phyloP scores from a whole-genome alignment of 2,113 vertebrate genomes.

The Mormyrus lacerda region DNA sequence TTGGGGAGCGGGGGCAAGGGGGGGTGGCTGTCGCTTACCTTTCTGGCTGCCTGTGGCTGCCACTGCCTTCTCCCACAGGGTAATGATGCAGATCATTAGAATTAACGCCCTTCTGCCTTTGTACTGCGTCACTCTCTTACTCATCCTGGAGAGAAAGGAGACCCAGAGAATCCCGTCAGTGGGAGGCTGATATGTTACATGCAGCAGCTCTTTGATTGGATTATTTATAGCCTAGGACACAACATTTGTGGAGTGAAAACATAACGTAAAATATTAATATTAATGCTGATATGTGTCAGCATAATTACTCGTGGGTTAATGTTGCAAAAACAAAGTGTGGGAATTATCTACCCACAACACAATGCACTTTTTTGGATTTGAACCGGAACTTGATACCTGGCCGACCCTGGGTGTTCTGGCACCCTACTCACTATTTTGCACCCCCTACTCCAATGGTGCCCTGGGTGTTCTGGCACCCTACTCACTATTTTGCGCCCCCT shows the following conservation, averaged over 20 bases:
- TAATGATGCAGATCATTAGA: conserved; percentile 82
- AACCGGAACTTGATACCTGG: neutral
- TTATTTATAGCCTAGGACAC: neutral
- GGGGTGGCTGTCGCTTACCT: neutral
- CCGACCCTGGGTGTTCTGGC: neutral
- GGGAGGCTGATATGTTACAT: neutral
- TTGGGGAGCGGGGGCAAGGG: too few relatives aligned
- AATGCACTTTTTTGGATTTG: neutral
- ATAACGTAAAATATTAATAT: neutral
- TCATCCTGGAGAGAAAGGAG: conserved; percentile 77
- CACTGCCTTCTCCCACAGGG: conserved; percentile 74
- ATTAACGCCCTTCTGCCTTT: conserved; percentile 82
- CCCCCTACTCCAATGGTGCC: neutral
- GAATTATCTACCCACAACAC: neutral
- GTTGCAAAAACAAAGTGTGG: neutral
- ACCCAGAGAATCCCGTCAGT: conserved; percentile 11
- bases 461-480: too few relatives aligned
- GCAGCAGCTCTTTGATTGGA: neutral
- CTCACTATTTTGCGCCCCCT: too few relatives aligned
- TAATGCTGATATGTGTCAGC: neutral
- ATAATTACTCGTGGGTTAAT: neutral
- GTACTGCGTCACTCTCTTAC: conserved; percentile 76
- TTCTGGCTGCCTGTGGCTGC: conserved; percentile 65
- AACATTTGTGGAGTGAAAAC: neutral
- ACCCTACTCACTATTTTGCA: neutral